Percentiles rank a stretch among this genome's conserved stretches.
These are phyloP conservation scores for Crenichthys baileyi DNA, from an alignment of 2,797 vertebrate species.

Conservation along the genomic window DNA sequence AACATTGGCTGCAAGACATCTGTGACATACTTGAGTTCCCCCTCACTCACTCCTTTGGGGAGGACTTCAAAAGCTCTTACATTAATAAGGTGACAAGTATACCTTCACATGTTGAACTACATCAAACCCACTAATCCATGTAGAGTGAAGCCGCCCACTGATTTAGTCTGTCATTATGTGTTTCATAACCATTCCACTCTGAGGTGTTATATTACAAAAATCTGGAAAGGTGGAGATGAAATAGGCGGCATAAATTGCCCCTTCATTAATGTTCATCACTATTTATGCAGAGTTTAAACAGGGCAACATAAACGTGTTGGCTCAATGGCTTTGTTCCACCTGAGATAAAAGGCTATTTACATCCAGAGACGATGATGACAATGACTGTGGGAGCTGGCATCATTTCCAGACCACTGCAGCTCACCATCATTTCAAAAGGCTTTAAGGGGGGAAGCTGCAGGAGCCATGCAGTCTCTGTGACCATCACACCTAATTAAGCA, in stretches of 20 bases:
- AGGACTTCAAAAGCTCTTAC: slow-evolving; percentile 80
- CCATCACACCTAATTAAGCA: slow-evolving; percentile 81
- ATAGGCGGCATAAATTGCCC: slow-evolving; percentile 75
- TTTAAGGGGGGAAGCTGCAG: slow-evolving; percentile 72
- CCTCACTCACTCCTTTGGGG: slow-evolving; percentile 65
- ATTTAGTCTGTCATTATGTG: slow-evolving; percentile 84
- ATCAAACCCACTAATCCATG: slow-evolving; percentile 82
- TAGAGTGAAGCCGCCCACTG: slow-evolving; percentile 82
- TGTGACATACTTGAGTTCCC: slow-evolving; percentile 67
- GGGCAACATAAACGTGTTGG: slow-evolving; percentile 65
- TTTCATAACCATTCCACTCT: slow-evolving; percentile 83
- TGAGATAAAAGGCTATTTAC: slow-evolving; percentile 83
- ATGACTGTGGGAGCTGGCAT: slow-evolving; percentile 62
- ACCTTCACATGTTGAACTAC: slow-evolving; percentile 78
- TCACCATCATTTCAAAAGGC: slow-evolving; percentile 72
- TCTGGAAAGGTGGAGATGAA: slow-evolving; percentile 65
- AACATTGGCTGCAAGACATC: slow-evolving; percentile 78
- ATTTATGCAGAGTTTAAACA: slow-evolving; percentile 77
- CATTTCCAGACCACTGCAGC: slow-evolving; percentile 68
- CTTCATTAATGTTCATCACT: slow-evolving; percentile 77
- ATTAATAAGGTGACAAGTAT: slow-evolving; percentile 82
- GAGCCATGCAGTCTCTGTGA: slow-evolving; percentile 72
- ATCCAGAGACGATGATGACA: slow-evolving; percentile 66
- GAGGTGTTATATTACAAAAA: slow-evolving; percentile 77
- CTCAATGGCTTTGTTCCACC: slow-evolving; percentile 77